Base-by-base conservation (phyloP, 2,797 vertebrate species). In the Sebastes alutus region DNA sequence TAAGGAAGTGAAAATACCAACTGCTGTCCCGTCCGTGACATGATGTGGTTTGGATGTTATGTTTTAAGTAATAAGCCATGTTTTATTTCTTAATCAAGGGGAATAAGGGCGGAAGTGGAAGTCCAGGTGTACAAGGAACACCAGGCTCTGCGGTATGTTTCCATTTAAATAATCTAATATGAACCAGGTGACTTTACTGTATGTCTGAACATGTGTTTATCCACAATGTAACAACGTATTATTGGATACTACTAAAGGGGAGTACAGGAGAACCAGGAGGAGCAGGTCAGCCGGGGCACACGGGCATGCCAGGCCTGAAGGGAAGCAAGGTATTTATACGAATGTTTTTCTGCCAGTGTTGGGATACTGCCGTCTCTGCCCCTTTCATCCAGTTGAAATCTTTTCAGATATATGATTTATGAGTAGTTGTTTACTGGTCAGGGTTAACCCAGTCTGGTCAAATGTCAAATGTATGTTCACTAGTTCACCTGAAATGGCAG, bases 241-340 rank as follows among this genome's bases (percentile, higher is more conserved):
- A 62, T 14, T 33, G 22, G 16, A 75, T 63, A 5, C 7, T 70
- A 56, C 88, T 67, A 42, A 87, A 99, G 98, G 98, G 98, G 81
- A 96, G 95, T 66, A 56, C 89, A 81, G 98, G 98, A 77, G 81
- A 92, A 67, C 87, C 92, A 14, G 98, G 98, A 59, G 68, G 65
- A 59, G 84, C 93, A 52, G 98, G 98, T 71, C 95, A 97, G 82
- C 96, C 97, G 42, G 98, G 98, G 81, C 97, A 98, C 77, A 94
- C 96, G 42, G 98, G 98, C 64, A 94, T 97, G 87, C 97, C 97
- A 75, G 98, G 98, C 80, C 88, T 94, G 62, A 94, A 93, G 63
- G 98, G 98, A 83, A 91, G 88, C 90, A 97, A 97, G 97, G 98
- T 99, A 96, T 69, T 77, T 73, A 65, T n/a, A 22, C 52, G 3